Evolutionary conservation across 2,888 invertebrate genomes (phyloP), one percentile per base, ranked within the genome.

Genomic region (Lepas anatifera): DNA sequence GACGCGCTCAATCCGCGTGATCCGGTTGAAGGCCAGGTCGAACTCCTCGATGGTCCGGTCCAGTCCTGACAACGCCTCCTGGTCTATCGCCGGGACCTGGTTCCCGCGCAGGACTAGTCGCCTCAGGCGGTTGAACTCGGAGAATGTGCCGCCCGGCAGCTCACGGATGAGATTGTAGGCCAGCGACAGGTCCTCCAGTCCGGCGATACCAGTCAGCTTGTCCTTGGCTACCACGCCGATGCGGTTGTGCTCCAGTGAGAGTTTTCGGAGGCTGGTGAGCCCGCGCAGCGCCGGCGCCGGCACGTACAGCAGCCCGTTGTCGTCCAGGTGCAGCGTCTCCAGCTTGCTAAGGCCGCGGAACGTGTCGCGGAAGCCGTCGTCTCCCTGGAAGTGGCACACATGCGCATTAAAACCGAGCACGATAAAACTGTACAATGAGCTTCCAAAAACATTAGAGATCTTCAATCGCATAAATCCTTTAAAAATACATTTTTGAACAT

Each of bases 261-360:
- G 81, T 39, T 87, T 85, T 4, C 85, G 84, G 3, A 68, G 64
- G 32, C 93, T 81, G 68, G 86, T 86, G 22, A 94, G 79, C n/a
- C 89, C 85, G 11, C 89, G 89, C 8, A 94, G 81, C 0, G 93
- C 92, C 58, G 89, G 87, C 0, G 90, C 89, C 0, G 94, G 95
- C 52, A 94, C 87, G 1, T 92, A 81, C 0, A 94, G 83, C 70
- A 95, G 90, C 74, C 93, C 92, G 80, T 95, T 94, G 79, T 95
- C 94, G 75, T 88, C 87, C 16, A 95, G 82, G 39, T 89, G 86
- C 1, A 95, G 81, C 48, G 87, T 87, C 78, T 89, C 87, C 25
- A 95, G 81, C 75, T 85, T 88, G 43, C 86, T 85, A 73, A 94
- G 80, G 0, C 93, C 93, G 77, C 92, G 90, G 76, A 94, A 89